Evolutionary conservation across 2,888 invertebrate species (phyloP), one percentile per base, ranked within the genome.

Genomic region (Graphium colonna): DNA sequence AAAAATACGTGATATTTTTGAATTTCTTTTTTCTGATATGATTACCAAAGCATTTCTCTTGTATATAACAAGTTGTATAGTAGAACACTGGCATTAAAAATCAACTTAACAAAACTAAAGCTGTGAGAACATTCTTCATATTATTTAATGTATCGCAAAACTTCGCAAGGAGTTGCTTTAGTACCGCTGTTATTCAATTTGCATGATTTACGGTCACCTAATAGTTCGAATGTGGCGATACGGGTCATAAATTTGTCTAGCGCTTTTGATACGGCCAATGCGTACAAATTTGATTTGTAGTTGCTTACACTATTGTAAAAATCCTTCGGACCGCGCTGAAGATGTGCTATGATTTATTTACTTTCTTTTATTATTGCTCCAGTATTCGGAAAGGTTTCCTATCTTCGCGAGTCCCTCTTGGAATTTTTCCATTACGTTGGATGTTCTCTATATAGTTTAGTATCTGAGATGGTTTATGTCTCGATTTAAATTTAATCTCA

Each of bases 201-300:
- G 56, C 59, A 61, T 69, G 70, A 74, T 75, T 72, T 74, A 73
- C 64, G 57, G 60, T 57, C 57, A 62, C 56, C 54, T 59, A 70
- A 76, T 77, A 75, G 79, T 80, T 69, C 63, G 70, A 71, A 76
- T 74, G 74, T 65, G 77, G 74, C 72, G 78, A 77, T 77, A 79
- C 74, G 79, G 77, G 56, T 73, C 81, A 77, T 84, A 84, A 84
- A 86, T 84, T 79, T 73, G 73, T 69, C 74, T 70, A 64, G 68
- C 69, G 70, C 77, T 72, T 77, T 78, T 79, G 67, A 73, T 69
- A 63, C 68, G 61, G 61, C 55, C 60, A 64, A 64, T 64, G 55
- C 57, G 49, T 59, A 59, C 55, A 55, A 70, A 65, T 68, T 61
- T 68, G 71, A 70, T 68, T 73, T 74, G 69, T 73, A 71, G 69